Evolutionary conservation across 2,797 vertebrate genomes (phyloP), one percentile per base, ranked within the genome.

Genomic region (Heliangelus exortis): DNA sequence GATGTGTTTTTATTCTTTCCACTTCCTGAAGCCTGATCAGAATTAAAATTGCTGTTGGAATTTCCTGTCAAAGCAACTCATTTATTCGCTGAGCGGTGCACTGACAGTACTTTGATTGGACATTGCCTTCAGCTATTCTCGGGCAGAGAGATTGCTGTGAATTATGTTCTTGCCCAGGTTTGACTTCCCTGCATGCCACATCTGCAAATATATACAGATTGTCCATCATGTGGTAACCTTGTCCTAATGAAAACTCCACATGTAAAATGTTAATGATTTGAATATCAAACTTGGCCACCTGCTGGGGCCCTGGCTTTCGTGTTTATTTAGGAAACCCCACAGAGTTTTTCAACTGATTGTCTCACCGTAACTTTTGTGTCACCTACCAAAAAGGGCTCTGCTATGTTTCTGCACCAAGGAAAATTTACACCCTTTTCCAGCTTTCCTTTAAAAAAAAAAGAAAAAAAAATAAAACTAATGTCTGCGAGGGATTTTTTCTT

Each of bases 1-100:
- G 99, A 99, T 99, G 98, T 98, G 98, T 99, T 99, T 99, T 99
- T 99, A 99, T 99, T 99, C 98, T 98, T 98, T 98, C 98, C 98
- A 98, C 98, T 98, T 98, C 98, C 98, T 98, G 98, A 98, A 98
- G 98, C 98, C 98, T 98, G 98, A 99, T 99, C 98, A 98, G 98
- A 99, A 99, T 99, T 98, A 98, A 98, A 98, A 98, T 98, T 98
- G 97, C 98, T 96, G 94, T 97, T 98, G 98, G 98, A 98, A 98
- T 98, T 98, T 99, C 98, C 98, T 98, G 98, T 98, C 98, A 98
- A 98, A 97, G 98, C 98, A 98, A 98, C 98, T 98, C 97, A 98
- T 98, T 98, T 99, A 98, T 98, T 98, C 97, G 94, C 97, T 94
- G 97, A 98, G 98, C 97, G 92, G 96, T 88, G 93, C 93, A 97